Evolutionary conservation across 1,140 invertebrate genomes (phyloP), one percentile per base, ranked within the genome.

Genomic region (Psix sp.): DNA sequence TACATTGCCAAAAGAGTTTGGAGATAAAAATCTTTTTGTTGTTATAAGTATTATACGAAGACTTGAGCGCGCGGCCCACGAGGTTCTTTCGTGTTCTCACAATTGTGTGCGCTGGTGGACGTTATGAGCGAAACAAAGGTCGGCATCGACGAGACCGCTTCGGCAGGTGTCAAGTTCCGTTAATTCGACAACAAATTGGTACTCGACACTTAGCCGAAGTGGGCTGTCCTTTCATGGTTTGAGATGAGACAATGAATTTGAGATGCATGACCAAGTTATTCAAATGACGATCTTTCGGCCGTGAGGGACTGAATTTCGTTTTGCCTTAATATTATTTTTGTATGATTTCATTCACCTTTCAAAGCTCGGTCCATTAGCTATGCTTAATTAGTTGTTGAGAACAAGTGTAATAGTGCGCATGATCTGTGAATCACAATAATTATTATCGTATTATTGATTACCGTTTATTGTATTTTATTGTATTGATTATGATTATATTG

Each of bases 351-450:
- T 2, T 2, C 7, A 7, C 21, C 42, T 35, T 38, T 51, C 7
- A 39, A 49, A 31, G 13, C 35, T 57, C 73, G 74, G 42, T 79
- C 51, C 40, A 72, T 80, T 80, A 82, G 76, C 79, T 77, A 62
- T 80, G 84, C 83, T 86, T 86, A 71, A 78, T 46, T 84, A 83
- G 83, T 80, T 81, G 33, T 57, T 74, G 67, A 78, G 74, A 54
- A 83, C 71, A 77, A 65, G 63, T 84, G 77, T 84, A 60, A 79
- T 86, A 85, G 80, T 81, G 82, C 82, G 84, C 84, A 86, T 85
- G 83, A 80, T 85, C 62, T 84, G 82, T 86, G 77, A 84, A 76
- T 81, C 77, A 77, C 71, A 67, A 80, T 77, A 11, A 59, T 63
- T 67, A 71, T 66, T 72, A 72, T 49, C 63, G 65, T 63, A 67